phyloP scores from a whole-genome alignment of 2,113 vertebrate species.

The Plectropomus leopardus region DNA sequence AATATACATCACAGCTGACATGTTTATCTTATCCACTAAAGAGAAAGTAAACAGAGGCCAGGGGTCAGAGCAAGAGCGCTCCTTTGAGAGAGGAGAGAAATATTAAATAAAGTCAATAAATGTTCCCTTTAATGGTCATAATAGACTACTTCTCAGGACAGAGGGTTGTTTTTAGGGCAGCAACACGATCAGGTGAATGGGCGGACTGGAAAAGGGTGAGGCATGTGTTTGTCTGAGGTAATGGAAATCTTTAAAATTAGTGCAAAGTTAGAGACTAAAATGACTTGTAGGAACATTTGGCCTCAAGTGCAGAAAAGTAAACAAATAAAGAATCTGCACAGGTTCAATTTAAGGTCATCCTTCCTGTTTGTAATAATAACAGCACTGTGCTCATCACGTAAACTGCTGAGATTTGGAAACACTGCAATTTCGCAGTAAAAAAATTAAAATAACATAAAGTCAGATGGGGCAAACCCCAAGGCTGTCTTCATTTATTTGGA shows the following conservation, averaged over 20 bases:
- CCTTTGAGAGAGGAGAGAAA: slow-evolving; percentile 17
- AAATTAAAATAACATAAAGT: no score
- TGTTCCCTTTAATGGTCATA: slow-evolving; percentile 37
- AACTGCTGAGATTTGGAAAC: no score
- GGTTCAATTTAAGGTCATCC: not conserved
- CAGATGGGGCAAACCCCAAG: not conserved
- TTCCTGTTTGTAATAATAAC: not conserved
- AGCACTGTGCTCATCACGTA: not conserved
- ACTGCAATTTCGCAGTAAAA: no score
- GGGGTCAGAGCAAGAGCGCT: slow-evolving; percentile 40
- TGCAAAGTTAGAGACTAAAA: no score
- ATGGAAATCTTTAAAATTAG: slow-evolving; percentile 6
- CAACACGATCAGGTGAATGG: not conserved
- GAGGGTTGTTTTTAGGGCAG: not conserved
- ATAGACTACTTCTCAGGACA: not conserved
- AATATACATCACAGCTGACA: slow-evolving; percentile 49
- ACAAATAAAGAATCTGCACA: not conserved
- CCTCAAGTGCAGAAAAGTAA: no score
- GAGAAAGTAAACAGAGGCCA: slow-evolving; percentile 55
- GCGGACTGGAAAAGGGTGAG: not conserved
- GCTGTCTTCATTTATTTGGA: not conserved
- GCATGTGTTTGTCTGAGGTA: slow-evolving; percentile 14
- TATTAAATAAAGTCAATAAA: slow-evolving; percentile 32
- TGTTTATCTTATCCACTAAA: slow-evolving; percentile 44
- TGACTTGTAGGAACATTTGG: not conserved